Conservation (phyloP, 2,113 vertebrate genomes). For the Paedocypris sp. region DNA sequence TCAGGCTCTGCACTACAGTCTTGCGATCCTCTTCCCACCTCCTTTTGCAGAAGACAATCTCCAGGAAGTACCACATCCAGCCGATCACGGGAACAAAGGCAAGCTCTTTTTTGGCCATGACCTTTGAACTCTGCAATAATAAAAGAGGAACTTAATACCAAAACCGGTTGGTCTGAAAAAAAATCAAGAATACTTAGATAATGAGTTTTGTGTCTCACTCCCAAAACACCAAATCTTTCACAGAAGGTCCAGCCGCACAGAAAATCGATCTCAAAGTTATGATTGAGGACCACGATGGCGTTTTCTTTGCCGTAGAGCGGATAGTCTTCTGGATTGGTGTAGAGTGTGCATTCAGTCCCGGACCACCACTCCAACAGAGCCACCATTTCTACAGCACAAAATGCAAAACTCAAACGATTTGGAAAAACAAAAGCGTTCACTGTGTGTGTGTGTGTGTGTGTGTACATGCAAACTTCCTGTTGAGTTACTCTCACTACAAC, state of each 20-base stretch:
- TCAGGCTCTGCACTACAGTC: constrained; percentile 68
- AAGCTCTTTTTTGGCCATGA: constrained; percentile 89
- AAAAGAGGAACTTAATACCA: too few relatives aligned
- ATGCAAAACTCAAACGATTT: too few relatives aligned
- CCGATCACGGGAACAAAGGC: constrained; percentile 86
- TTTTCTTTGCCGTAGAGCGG: constrained; percentile 78
- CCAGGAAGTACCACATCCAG: constrained; percentile 98
- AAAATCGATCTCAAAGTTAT: constrained; percentile 94
- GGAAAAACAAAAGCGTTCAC: too few relatives aligned
- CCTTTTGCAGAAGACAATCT: constrained; percentile 92
- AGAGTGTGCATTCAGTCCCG: constrained; percentile 78
- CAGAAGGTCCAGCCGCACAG: constrained; percentile 92
- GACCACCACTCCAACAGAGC: constrained; percentile 95
- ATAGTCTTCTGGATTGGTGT: constrained; percentile 73
- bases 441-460: too few relatives aligned
- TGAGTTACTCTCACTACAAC: background rate
- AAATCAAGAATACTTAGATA: too few relatives aligned
- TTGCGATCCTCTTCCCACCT: constrained; percentile 89
- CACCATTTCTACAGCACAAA: constrained; percentile 76
- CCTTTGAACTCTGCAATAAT: constrained; percentile 79
- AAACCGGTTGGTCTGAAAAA: too few relatives aligned
- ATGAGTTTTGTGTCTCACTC: constrained; percentile 64
- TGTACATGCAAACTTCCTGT: constrained; percentile 19
- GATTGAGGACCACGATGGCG: constrained; percentile 89
- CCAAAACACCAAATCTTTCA: constrained; percentile 84